These are phyloP conservation scores for Amaurobius ferox DNA, from an alignment of 2,888 invertebrate species.

Conservation along the genomic window DNA sequence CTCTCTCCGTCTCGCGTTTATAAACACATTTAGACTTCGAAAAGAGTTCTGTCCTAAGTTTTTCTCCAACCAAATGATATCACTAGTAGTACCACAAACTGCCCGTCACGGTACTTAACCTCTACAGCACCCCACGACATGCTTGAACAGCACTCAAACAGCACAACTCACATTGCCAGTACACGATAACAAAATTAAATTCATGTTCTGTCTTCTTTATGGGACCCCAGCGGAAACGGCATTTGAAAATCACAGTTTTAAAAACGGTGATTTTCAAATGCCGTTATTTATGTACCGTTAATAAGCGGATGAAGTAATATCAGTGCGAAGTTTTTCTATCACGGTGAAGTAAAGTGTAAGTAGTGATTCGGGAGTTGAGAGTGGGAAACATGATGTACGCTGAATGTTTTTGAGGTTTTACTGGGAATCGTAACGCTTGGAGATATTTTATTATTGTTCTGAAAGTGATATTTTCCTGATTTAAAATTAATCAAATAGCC, in stretches of 20 bases:
- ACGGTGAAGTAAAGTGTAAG: background rate
- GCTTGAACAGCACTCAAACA: constrained; percentile 15
- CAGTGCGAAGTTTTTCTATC: background rate
- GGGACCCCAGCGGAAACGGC: constrained; percentile 32
- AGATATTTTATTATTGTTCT: too few species aligned
- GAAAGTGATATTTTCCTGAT: too few species aligned
- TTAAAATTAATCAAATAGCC: too few species aligned
- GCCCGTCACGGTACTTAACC: constrained; percentile 52
- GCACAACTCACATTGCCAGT: constrained; percentile 37
- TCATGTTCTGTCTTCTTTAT: constrained; percentile 67
- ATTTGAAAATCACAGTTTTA: too few species aligned
- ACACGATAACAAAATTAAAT: constrained; percentile 56
- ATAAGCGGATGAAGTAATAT: constrained; percentile 64
- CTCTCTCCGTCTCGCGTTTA: background rate
- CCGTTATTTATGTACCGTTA: constrained; percentile 59
- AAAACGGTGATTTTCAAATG: constrained; percentile 61
- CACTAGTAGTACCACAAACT: constrained; percentile 29
- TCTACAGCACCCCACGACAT: constrained; percentile 12
- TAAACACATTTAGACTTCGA: background rate
- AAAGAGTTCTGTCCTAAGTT: background rate
- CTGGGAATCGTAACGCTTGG: too few species aligned
- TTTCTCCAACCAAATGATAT: constrained; percentile 15
- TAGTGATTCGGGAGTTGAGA: constrained; percentile 3
- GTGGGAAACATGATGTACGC: constrained; percentile 10
- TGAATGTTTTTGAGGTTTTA: constrained; percentile 9